Evolutionary conservation across 1,140 invertebrate species (phyloP).

Genomic region (Augochlora pura): DNA sequence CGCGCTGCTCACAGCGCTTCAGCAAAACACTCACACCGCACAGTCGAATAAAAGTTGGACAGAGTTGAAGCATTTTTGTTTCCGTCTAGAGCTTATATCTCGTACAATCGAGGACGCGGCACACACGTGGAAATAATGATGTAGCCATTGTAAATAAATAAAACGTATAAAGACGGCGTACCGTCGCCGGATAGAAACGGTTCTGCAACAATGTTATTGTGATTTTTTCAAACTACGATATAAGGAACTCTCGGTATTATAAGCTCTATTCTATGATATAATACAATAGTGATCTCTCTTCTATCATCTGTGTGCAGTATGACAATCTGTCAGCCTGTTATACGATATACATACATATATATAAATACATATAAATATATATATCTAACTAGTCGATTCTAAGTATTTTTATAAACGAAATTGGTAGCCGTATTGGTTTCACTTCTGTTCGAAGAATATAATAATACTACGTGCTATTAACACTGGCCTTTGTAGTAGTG

Average conservation of each 20-base stretch:
- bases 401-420: conserved; percentile 48
- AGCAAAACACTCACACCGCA: conserved; percentile 35
- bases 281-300: conserved; percentile 21
- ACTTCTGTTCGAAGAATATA: conserved; percentile 37
- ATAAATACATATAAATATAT: neutral
- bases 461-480: conserved; percentile 53
- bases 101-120: conserved; percentile 6
- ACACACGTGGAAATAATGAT: neutral
- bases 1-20: conserved; percentile 41
- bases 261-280: conserved; percentile 50
- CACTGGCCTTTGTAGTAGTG: conserved; percentile 74
- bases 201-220: neutral
- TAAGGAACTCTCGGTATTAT: conserved; percentile 40
- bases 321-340: conserved; percentile 45
- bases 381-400: conserved; percentile 39
- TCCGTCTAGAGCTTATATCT: conserved; percentile 55
- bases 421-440: conserved; percentile 41
- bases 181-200: conserved; percentile 1
- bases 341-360: too few species aligned
- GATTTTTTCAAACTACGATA: neutral
- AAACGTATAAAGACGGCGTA: too few species aligned
- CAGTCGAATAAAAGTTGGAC: conserved; percentile 28
- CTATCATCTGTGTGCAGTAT: conserved; percentile 51
- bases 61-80: conserved; percentile 33
- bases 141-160: conserved; percentile 31